These are phyloP conservation scores for Camelus dromedarius DNA, from an alignment of 2,113 vertebrate genomes.

Conservation along the genomic window DNA sequence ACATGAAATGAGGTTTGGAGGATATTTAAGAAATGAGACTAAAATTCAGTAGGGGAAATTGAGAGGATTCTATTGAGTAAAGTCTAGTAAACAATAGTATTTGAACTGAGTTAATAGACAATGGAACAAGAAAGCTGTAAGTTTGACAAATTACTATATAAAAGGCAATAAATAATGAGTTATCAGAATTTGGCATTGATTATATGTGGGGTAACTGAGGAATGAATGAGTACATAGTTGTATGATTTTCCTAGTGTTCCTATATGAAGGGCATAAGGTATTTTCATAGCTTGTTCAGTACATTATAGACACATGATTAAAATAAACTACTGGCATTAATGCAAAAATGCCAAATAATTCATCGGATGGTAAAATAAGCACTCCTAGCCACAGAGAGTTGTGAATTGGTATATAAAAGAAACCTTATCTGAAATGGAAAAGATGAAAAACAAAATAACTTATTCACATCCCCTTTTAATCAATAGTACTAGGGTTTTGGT, in stretches of 20 bases:
- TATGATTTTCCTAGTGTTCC: neutral
- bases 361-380: neutral
- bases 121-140: neutral
- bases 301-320: neutral
- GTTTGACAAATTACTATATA: conserved; percentile 32
- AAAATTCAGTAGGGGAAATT: conserved; percentile 51
- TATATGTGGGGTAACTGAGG: neutral
- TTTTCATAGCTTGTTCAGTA: conserved; percentile 15
- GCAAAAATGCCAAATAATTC: neutral
- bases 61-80: conserved; percentile 41
- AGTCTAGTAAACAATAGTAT: neutral
- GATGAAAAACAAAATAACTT: neutral
- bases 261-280: neutral
- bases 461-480: neutral
- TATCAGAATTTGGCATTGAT: conserved; percentile 33
- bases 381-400: neutral
- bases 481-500: neutral
- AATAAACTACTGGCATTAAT: conserved; percentile 13
- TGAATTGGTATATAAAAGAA: neutral
- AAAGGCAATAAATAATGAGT: neutral
- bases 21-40: conserved; percentile 52
- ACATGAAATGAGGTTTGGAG: conserved; percentile 54
- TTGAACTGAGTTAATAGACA: conserved; percentile 53
- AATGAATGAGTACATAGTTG: neutral
- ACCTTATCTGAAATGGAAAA: neutral